A percentile compares a stretch with the other conserved stretches of the same genome.
Conservation (phyloP, 1,140 invertebrate species). For the Drosophila tani region DNA sequence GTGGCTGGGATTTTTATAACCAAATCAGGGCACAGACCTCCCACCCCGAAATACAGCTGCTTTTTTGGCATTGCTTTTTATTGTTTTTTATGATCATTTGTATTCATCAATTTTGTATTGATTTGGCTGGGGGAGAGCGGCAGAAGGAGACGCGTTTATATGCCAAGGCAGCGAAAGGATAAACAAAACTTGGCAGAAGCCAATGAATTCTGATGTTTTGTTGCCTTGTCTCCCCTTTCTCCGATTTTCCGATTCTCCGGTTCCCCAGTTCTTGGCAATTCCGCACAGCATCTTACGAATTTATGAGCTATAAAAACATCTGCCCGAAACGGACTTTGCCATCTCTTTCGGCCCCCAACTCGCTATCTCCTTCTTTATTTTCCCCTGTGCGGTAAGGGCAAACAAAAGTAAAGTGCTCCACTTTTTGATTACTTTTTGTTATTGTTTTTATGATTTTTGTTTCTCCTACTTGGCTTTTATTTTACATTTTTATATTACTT, state of each 20-base stretch:
- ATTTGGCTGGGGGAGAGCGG: slow-evolving; percentile 42
- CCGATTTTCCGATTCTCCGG: not conserved
- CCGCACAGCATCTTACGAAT: slow-evolving; percentile 79
- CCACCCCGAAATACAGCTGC: slow-evolving; percentile 43
- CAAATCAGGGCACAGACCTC: slow-evolving; percentile 68
- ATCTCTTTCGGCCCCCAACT: not conserved
- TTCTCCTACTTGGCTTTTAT: slow-evolving; percentile 67
- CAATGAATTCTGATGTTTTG: slow-evolving; percentile 79
- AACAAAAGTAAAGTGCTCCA: slow-evolving; percentile 68
- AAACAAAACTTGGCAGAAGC: slow-evolving; percentile 69
- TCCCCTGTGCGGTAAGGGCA: slow-evolving; percentile 35
- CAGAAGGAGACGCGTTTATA: slow-evolving; percentile 36
- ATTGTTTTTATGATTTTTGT: slow-evolving; percentile 77
- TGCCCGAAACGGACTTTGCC: slow-evolving; percentile 52
- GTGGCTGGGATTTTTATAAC: slow-evolving; percentile 80
- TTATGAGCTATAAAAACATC: slow-evolving; percentile 84
- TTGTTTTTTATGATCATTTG: slow-evolving; percentile 84
- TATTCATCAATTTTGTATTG: slow-evolving; percentile 84
- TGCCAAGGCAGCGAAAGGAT: slow-evolving; percentile 72
- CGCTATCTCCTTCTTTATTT: slow-evolving; percentile 19
- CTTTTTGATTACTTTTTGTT: slow-evolving; percentile 81
- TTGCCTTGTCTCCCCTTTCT: slow-evolving; percentile 31
- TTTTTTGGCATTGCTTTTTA: slow-evolving; percentile 81
- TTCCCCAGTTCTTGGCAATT: slow-evolving; percentile 49
- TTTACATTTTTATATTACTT: slow-evolving; percentile 66